Evolutionary conservation across 1,140 invertebrate species (phyloP), one percentile per base, ranked within the genome.

Genomic region (Cepaea nemoralis): DNA sequence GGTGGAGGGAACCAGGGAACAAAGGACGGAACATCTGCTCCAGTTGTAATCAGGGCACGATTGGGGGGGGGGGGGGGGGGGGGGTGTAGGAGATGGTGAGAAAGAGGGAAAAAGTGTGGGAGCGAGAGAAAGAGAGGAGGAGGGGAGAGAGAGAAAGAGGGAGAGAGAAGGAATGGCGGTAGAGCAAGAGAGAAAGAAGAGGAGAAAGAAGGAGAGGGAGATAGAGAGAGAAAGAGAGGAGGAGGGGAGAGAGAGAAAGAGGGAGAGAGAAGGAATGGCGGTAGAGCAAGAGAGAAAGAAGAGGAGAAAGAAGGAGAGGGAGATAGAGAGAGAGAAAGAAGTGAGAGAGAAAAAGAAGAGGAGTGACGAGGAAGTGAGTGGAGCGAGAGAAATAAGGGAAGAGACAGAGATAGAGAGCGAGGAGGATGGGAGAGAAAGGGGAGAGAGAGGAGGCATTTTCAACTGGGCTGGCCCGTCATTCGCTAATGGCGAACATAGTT

Each of bases 261-360:
- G 10, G 33, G 33, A 71, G 69, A 71, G 33, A 71, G 8, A 71
- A 71, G 3, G 39, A 35, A 71, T 16, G 69, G n/a, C 10, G 37
- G 14, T 10, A 39, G 22, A 71, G n/a, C 5, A 37, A 35, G 33
- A 39, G 22, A 39, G n/a, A 33, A 37, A 39, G 69, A 39, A 37
- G n/a, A 8, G n/a, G 10, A 71, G 6, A 14, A 71, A 12, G n/a
- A 35, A 35, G 37, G 33, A 71, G 69, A 40, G 33, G 37, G 69
- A 40, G n/a, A 71, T 22, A n/a, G 33, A n/a, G 33, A 40, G 69
- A 71, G 10, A 71, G 69, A 71, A 35, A 71, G 69, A 35, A 40
- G 37, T 24, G 69, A 71, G 27, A 71, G 33, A 35, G n/a, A 71
- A 40, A 71, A 71, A 71, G 69, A 71, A 35, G 37, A 35, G 37